phyloP scores from a whole-genome alignment of 2,113 vertebrate genomes.

The Chelonoidis abingdonii region DNA sequence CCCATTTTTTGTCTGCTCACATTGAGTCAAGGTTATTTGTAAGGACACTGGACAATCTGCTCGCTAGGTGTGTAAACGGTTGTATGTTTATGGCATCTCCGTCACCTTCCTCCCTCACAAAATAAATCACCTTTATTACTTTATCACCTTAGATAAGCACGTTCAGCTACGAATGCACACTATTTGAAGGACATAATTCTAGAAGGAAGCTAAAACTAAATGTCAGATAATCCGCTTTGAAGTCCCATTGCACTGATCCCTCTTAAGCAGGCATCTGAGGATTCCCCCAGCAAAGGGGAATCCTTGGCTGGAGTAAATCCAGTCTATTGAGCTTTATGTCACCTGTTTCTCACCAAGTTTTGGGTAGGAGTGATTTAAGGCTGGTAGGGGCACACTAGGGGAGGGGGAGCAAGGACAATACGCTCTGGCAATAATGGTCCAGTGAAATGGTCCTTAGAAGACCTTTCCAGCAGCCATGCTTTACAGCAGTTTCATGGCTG shows the following conservation, averaged over 20 bases:
- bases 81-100: background rate
- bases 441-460: background rate
- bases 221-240: background rate
- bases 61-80: background rate
- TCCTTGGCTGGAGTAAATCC: background rate
- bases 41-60: background rate
- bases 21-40: slow-evolving; percentile 20
- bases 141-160: background rate
- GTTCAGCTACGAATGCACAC: background rate
- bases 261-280: background rate
- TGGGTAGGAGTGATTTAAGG: too few species aligned
- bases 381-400: too few species aligned
- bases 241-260: background rate
- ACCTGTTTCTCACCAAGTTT: background rate
- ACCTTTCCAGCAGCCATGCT: background rate
- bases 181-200: background rate
- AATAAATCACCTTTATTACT: slow-evolving; percentile 7
- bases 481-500: background rate
- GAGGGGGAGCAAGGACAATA: background rate
- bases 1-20: background rate
- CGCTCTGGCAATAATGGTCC: background rate
- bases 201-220: background rate
- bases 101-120: background rate
- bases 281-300: background rate
- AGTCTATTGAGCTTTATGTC: background rate